A percentile compares a stretch with the other conserved stretches of the same genome.
Conservation (phyloP, 2,797 vertebrate genomes). For the Dendrocincla fuliginosa region DNA sequence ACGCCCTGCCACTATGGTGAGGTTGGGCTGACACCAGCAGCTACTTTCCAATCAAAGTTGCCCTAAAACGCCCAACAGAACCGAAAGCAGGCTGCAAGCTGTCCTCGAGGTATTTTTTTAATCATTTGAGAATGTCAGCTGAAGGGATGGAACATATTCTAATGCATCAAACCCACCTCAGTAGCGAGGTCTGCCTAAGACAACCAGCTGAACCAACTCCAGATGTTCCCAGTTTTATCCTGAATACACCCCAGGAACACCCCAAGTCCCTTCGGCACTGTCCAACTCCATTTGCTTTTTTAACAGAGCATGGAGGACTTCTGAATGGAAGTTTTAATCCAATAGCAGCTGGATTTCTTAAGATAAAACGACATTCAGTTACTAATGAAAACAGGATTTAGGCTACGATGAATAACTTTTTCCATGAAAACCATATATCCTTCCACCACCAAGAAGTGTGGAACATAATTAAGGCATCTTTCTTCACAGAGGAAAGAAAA, state of each 20-base stretch:
- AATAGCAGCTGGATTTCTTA: constrained; percentile 38
- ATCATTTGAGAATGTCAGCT: neutral
- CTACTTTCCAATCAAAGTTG: neutral
- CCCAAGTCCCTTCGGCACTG: rapidly evolving
- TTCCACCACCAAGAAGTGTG: neutral
- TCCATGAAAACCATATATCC: constrained; percentile 26
- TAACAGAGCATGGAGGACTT: neutral
- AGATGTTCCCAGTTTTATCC: neutral
- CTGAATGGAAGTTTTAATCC: neutral
- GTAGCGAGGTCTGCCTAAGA: neutral
- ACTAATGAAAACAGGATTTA: constrained; percentile 47
- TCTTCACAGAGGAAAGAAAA: neutral
- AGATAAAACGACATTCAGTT: neutral
- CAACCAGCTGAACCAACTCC: neutral
- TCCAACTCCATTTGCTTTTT: neutral
- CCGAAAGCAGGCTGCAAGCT: neutral
- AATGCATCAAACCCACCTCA: neutral
- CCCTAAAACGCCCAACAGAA: rapidly evolving
- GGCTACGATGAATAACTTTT: constrained; percentile 19
- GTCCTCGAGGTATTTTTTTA: neutral
- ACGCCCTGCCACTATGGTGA: rapidly evolving
- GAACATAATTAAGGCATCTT: neutral
- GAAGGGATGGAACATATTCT: neutral
- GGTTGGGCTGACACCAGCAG: neutral
- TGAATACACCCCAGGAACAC: rapidly evolving